Percentiles rank a stretch among this genome's conserved stretches.
These are phyloP conservation scores for Channallabes apus DNA, from an alignment of 2,797 vertebrate species.

Conservation along the genomic window DNA sequence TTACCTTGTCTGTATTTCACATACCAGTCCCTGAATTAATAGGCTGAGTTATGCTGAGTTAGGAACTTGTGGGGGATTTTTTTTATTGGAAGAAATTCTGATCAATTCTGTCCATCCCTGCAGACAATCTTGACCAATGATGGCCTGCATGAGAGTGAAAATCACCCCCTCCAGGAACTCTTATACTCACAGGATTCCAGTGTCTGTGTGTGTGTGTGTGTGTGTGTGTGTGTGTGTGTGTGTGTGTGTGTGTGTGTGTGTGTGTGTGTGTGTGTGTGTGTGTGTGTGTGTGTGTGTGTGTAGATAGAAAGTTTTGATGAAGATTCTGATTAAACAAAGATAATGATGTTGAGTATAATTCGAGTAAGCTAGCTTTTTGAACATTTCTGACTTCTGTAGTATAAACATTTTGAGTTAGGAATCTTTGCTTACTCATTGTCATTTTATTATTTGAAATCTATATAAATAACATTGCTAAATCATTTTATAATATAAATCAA, in stretches of 20 bases:
- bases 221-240: constrained; percentile 2
- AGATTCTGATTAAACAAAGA: neutral
- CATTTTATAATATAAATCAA: too few relatives aligned
- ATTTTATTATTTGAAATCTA: neutral
- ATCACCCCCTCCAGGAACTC: neutral
- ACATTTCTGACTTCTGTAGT: neutral
- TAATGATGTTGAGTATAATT: neutral
- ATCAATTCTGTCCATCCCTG: neutral
- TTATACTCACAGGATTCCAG: neutral
- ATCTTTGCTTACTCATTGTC: neutral
- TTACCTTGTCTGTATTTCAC: neutral
- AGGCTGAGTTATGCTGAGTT: neutral
- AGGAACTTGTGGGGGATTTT: neutral
- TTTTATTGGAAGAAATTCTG: neutral
- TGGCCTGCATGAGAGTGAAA: neutral
- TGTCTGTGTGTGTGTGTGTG: neutral
- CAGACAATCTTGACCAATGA: neutral
- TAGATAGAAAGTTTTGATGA: neutral
- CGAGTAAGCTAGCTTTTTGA: neutral
- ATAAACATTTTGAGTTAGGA: neutral
- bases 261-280: constrained; percentile 3
- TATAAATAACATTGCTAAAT: neutral
- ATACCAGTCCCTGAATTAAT: too few relatives aligned
- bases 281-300: neutral
- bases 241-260: neutral